phyloP scores from a whole-genome alignment of 2,113 vertebrate genomes.

The Amblyornis subalaris region DNA sequence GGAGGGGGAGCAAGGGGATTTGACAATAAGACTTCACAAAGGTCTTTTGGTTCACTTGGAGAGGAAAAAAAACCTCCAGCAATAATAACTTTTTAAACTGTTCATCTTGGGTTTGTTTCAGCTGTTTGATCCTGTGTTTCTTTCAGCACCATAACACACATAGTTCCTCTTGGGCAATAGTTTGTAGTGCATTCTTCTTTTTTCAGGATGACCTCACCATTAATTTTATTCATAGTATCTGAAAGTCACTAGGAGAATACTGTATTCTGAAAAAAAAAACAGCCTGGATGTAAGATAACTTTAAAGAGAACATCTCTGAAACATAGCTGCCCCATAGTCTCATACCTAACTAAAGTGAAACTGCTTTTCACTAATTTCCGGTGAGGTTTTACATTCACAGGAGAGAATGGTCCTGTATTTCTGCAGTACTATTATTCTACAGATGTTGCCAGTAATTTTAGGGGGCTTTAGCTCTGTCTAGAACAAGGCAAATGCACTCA shows the following conservation, averaged over 20 bases:
- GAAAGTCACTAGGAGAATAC: background rate
- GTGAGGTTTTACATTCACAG: background rate
- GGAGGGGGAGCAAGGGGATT: background rate
- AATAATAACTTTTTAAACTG: background rate
- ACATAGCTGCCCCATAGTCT: fast-evolving
- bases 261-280: background rate
- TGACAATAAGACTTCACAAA: background rate
- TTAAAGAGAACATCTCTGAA: background rate
- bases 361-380: background rate
- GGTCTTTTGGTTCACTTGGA: background rate
- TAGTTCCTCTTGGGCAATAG: background rate
- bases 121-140: background rate
- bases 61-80: background rate
- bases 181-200: background rate
- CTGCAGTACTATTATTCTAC: background rate
- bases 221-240: background rate
- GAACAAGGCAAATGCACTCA: background rate
- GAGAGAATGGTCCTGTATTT: background rate
- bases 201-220: background rate
- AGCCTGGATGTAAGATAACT: background rate
- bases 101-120: background rate
- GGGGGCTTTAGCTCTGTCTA: background rate
- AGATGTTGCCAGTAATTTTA: background rate
- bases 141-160: background rate
- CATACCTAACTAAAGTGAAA: background rate